Evolutionary conservation across 1,140 invertebrate genomes (phyloP), one percentile per base, ranked within the genome.

Genomic region (Bombus pascuorum): DNA sequence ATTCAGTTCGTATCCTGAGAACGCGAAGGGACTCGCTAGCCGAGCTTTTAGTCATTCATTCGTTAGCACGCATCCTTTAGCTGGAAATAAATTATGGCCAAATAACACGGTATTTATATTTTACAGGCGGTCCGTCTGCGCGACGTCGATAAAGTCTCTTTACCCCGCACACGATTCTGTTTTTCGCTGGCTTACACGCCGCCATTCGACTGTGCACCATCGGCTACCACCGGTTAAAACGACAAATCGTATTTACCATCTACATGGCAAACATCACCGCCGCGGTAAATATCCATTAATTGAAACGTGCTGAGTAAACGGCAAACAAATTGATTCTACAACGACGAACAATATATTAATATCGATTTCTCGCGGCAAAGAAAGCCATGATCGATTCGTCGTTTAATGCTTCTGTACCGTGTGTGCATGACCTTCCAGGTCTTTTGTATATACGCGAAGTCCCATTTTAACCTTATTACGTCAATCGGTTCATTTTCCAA

Each of bases 221-320:
- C 57, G 39, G 77, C 65, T 74, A 47, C 68, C 71, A 53, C 68
- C 47, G 47, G 62, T 86, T 83, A 83, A 86, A 91, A 90, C 74
- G 89, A 88, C 81, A 84, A 90, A 83, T 80, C 37, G 81, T 85
- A 83, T 86, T 90, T 88, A 71, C 81, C 85, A 83, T 84, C 59
- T 83, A 80, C 74, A 75, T 28, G 75, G 86, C 70, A 88, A 90
- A 88, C 83, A 88, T 88, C 74, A 70, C 42, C 73, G 84, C 70
- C 66, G 81, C 74, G 77, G 81, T 83, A 91, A 91, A 91, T 91
- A 91, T 84, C 66, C 89, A 78, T 90, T 91, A 90, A 91, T 88
- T 72, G 86, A 86, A 91, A 91, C 72, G 65, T 76, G 72, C 59
- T 37, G 78, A 68, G 83, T 65, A 90, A 90, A 90, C 82, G 73